Base-by-base conservation (phyloP, 2,797 vertebrate genomes). In the Malacoctenus gilli region DNA sequence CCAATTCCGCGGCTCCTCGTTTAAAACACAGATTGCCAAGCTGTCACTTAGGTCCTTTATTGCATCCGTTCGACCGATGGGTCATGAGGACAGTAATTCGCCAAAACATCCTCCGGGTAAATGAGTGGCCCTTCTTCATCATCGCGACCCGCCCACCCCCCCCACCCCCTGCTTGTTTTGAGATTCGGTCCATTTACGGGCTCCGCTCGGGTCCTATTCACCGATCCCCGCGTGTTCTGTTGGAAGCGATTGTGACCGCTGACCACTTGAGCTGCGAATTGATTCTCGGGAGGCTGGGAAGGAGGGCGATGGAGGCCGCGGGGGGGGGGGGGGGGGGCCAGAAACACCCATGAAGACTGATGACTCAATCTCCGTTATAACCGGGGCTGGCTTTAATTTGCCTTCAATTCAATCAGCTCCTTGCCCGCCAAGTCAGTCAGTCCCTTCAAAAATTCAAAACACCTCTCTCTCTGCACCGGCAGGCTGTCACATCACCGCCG, bases 301-400 rank as follows among this genome's bases (percentile, higher is more conserved):
- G n/a, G n/a, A n/a, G n/a, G n/a, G n/a, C n/a, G n/a, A n/a, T n/a
- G n/a, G n/a, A n/a, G n/a, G n/a, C n/a, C n/a, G n/a, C n/a, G n/a
- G n/a, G n/a, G n/a, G n/a, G n/a, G n/a, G 25, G 5, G 25, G 2
- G 25, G 36, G 35, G 67, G 58, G 71, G 72, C 59, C 18, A 19
- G 60, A 51, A 69, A 72, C 61, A 74, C 54, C 65, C 42, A 35
- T 18, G 46, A 71, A 77, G 80, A 86, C 65, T 42, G 65, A 85
- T 75, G 82, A 74, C 58, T 83, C 67, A 55, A 71, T 85, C 65
- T 59, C 67, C 64, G 53, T 80, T 76, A 83, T 82, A 75, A 82
- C 59, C 21, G 0, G 8, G 42, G 21, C 25, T 36, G 1, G 1
- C 5, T 65, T 80, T 65, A 64, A 77, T 80, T 85, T 67, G 43